Evolutionary conservation across 2,888 invertebrate species (phyloP), one percentile per base, ranked within the genome.

Genomic region (Julus scandinavius): DNA sequence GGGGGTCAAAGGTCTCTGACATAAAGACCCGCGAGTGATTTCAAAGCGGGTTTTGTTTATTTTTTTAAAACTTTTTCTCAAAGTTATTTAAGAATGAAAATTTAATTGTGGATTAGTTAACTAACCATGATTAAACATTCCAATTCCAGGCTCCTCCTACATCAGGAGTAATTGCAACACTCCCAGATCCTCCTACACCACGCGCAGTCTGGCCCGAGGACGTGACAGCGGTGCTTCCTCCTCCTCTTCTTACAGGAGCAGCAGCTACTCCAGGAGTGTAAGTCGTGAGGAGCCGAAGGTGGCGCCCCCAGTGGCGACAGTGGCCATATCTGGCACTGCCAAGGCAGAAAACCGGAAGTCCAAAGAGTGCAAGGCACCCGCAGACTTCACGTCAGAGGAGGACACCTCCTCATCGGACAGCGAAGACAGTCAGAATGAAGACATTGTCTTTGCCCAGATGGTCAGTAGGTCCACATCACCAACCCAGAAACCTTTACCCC

Each of bases 321-420:
- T 20, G 15, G 83, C 11, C 13, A 11, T 11, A 13, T 29, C 40
- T 13, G 6, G 63, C 29, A 87, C 6, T 5, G n/a, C 45, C 85
- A 86, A 86, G 38, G 11, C 87, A 17, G 87, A 87, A n/a, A 13
- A 87, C 45, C 87, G 87, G 2, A 88, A 88, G 40, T 58, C 85
- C 29, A 88, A 86, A 29, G 88, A 86, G 41, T 85, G 88, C 41
- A 88, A 88, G 20, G 88, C 88, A 5, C 88, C 88, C 2, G 88
- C 88, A 13, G 88, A 88, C 85, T 88, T 88, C 85, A 88, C 88
- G 2, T 85, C 88, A 13, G 88, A 88, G 9, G 88, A 88, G 9
- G 85, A 85, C 15, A 86, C 88, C n/a, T 87, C 83, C 17, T 88
- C 88, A 13, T 87, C 83, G 45, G 84, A 87, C 45, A 49, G 45